Evolutionary conservation across 2,888 invertebrate genomes (phyloP).

Genomic region (Hipparchia sbordonii): DNA sequence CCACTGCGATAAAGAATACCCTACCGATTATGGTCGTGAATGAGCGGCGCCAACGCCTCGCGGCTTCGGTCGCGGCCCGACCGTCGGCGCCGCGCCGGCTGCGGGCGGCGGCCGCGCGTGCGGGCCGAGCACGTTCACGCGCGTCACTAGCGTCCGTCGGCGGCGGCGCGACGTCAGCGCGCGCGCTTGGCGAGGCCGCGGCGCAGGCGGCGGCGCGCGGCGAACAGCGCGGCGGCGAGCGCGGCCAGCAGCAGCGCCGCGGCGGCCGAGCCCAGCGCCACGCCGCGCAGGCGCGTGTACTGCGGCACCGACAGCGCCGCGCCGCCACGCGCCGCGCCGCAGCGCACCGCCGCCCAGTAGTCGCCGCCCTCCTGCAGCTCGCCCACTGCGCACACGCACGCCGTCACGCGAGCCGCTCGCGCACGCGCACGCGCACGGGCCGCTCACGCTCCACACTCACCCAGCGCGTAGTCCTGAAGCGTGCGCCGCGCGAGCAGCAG

Average conservation of each 20-base stretch:
- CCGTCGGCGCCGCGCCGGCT: too few relatives aligned
- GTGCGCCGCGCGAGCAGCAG: slow-evolving; percentile 87
- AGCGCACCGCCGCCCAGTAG: slow-evolving; percentile 89
- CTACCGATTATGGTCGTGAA: too few relatives aligned
- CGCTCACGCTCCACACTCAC: slow-evolving; percentile 48
- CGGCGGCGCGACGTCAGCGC: slow-evolving; percentile 40
- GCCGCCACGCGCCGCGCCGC: slow-evolving; percentile 85
- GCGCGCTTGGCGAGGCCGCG: slow-evolving; percentile 48
- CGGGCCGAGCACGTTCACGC: too few relatives aligned
- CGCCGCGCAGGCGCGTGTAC: slow-evolving; percentile 86
- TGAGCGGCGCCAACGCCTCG: too few relatives aligned
- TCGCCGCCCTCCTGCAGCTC: slow-evolving; percentile 87
- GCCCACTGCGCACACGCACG: slow-evolving; percentile 78
- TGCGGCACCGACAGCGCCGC: slow-evolving; percentile 86
- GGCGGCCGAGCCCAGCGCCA: slow-evolving; percentile 88
- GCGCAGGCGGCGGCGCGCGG: slow-evolving; percentile 58
- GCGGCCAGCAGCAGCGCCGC: slow-evolving; percentile 86
- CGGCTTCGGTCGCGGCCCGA: too few relatives aligned
- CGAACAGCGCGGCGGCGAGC: slow-evolving; percentile 83
- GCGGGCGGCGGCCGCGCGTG: too few relatives aligned
- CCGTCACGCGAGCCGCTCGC: not conserved
- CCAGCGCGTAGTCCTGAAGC: slow-evolving; percentile 85
- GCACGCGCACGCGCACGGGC: slow-evolving; percentile 38
- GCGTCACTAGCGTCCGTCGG: too few relatives aligned
- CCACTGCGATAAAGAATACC: too few relatives aligned